phyloP scores from a whole-genome alignment of 2,797 vertebrate species.

The Oryzias sinensis region DNA sequence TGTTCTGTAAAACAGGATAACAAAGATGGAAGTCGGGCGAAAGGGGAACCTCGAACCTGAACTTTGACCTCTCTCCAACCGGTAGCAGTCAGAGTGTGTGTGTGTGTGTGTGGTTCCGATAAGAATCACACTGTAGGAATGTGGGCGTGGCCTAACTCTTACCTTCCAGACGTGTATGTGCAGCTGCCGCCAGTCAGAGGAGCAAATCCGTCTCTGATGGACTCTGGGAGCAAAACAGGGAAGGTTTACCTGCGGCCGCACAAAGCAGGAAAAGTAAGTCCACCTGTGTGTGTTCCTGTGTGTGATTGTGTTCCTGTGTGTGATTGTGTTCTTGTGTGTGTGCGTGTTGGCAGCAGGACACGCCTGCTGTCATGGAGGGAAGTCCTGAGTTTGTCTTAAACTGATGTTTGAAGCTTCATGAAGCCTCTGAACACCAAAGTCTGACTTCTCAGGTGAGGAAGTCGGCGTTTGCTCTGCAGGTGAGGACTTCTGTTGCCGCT shows the following conservation, averaged over 20 bases:
- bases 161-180: neutral
- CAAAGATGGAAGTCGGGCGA: too few relatives aligned
- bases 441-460: too few relatives aligned
- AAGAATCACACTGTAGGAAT: constrained; percentile 43
- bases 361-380: too few relatives aligned
- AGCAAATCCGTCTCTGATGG: constrained; percentile 47
- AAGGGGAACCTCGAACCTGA: neutral
- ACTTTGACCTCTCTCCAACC: neutral
- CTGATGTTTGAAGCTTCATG: too few relatives aligned
- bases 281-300: neutral
- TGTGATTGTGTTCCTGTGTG: neutral
- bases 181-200: neutral
- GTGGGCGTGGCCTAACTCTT: constrained; percentile 9
- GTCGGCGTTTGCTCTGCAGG: too few relatives aligned
- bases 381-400: too few relatives aligned
- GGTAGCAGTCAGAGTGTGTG: neutral
- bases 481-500: too few relatives aligned
- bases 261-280: constrained; percentile 65
- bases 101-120: constrained; percentile 7
- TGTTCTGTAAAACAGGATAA: neutral
- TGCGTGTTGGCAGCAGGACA: too few relatives aligned
- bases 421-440: too few relatives aligned
- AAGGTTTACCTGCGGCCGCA: constrained; percentile 70
- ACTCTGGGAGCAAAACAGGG: constrained; percentile 67
- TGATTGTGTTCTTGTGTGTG: too few relatives aligned